These are phyloP conservation scores for Melopsittacus undulatus DNA, from an alignment of 2,797 vertebrate genomes.

Conservation along the genomic window DNA sequence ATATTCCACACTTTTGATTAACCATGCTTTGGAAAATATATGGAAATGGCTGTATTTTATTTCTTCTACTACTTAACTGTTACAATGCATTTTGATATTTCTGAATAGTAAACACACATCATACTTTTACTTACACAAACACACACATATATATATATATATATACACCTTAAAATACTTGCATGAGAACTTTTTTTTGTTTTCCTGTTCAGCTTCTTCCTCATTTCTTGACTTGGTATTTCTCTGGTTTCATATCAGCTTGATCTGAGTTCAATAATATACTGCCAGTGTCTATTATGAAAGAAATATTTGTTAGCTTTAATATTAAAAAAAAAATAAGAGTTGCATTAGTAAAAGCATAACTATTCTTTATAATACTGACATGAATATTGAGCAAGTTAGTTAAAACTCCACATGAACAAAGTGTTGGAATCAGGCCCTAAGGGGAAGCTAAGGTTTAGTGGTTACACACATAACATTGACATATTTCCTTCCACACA, in stretches of 20 bases:
- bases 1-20: not conserved
- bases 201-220: not conserved
- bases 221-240: not conserved
- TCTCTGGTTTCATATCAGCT: not conserved
- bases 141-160: not conserved
- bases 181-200: not conserved
- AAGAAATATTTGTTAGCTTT: not conserved
- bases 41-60: not conserved
- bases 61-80: not conserved
- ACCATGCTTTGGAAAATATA: not conserved
- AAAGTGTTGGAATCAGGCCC: not conserved
- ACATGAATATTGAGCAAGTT: not conserved
- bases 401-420: not conserved
- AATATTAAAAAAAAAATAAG: not conserved
- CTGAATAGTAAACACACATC: not conserved
- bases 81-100: not conserved
- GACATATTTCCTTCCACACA: not conserved
- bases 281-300: not conserved
- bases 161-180: not conserved
- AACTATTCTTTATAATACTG: not conserved
- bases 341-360: not conserved
- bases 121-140: not conserved
- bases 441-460: constrained; percentile 16
- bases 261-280: not conserved
- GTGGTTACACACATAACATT: not conserved